Percentiles rank a stretch among this genome's conserved stretches.
These are phyloP conservation scores for Psittacus erithacus DNA, from an alignment of 2,113 vertebrate genomes.

Conservation along the genomic window DNA sequence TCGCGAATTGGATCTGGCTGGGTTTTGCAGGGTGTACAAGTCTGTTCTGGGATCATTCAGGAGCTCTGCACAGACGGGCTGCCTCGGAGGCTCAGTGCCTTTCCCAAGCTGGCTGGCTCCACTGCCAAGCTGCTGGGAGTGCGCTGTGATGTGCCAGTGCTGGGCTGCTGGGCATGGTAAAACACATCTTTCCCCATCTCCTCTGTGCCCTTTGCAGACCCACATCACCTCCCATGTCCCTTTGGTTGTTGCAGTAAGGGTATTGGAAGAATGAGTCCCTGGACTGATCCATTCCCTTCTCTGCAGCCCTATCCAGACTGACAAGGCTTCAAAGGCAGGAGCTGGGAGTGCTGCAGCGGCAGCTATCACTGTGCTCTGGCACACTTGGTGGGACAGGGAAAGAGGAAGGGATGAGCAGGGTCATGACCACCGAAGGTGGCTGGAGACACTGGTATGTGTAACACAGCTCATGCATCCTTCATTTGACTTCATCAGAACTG, in stretches of 20 bases:
- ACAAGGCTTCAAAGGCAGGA: background rate
- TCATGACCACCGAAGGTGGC: background rate
- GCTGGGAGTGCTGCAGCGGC: background rate
- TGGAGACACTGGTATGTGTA: background rate
- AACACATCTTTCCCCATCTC: too few species aligned
- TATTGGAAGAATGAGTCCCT: background rate
- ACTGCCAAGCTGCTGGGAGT: background rate
- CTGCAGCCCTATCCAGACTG: background rate
- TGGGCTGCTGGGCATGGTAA: background rate
- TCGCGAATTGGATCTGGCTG: constrained; percentile 22
- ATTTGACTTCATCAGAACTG: background rate
- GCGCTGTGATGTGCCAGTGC: accelerated
- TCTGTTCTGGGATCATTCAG: background rate
- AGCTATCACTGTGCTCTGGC: background rate
- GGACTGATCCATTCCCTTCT: background rate
- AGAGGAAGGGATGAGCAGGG: background rate
- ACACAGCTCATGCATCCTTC: accelerated
- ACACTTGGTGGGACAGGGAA: accelerated
- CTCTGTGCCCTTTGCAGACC: background rate
- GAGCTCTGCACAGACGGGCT: background rate
- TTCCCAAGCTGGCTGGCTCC: background rate
- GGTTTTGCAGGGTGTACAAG: background rate
- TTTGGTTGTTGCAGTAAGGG: background rate
- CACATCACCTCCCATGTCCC: background rate
- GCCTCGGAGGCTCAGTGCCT: background rate